These are phyloP conservation scores for Aproaerema taeniolella DNA, from an alignment of 2,888 invertebrate species.

Conservation along the genomic window DNA sequence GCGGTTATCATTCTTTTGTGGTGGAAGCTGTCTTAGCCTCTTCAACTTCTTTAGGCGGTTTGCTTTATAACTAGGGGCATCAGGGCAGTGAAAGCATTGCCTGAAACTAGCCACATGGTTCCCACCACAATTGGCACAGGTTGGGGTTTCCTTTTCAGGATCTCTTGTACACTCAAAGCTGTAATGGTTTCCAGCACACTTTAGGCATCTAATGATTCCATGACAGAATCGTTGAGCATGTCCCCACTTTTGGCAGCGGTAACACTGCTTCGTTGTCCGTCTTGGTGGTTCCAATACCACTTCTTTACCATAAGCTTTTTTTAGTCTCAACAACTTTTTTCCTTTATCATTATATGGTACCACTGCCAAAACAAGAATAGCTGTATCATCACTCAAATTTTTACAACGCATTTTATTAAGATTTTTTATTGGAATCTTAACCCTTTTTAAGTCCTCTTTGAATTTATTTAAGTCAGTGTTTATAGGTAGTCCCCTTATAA, in stretches of 20 bases:
- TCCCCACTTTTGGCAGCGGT: slow-evolving; percentile 59
- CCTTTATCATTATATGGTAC: slow-evolving; percentile 38
- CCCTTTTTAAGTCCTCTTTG: slow-evolving; percentile 34
- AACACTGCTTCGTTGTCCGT: slow-evolving; percentile 44
- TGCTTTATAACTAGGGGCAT: slow-evolving; percentile 23
- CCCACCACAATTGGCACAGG: slow-evolving; percentile 49
- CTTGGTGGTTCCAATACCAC: slow-evolving; percentile 45
- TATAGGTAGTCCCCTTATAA: slow-evolving; percentile 43
- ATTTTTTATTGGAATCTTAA: slow-evolving; percentile 40
- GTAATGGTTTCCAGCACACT: slow-evolving; percentile 51
- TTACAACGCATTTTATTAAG: slow-evolving; percentile 45
- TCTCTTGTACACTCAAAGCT: slow-evolving; percentile 40
- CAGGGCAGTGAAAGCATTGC: slow-evolving; percentile 35
- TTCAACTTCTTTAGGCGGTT: slow-evolving; percentile 17
- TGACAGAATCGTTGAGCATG: slow-evolving; percentile 55
- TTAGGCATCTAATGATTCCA: slow-evolving; percentile 46
- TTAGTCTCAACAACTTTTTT: slow-evolving; percentile 32
- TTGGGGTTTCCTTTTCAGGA: slow-evolving; percentile 30
- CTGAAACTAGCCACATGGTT: slow-evolving; percentile 47
- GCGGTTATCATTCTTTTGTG: background rate
- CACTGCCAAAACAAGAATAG: slow-evolving; percentile 38
- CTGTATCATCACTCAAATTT: slow-evolving; percentile 25
- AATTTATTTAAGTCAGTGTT: slow-evolving; percentile 32
- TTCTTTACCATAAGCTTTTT: slow-evolving; percentile 32
- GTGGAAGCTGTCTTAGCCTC: too few relatives aligned